Evolutionary conservation across 53 echinoderm and acorn worm species (phyloP), one percentile per base, ranked within the genome.

Genomic region (Pentamera pediparva): DNA sequence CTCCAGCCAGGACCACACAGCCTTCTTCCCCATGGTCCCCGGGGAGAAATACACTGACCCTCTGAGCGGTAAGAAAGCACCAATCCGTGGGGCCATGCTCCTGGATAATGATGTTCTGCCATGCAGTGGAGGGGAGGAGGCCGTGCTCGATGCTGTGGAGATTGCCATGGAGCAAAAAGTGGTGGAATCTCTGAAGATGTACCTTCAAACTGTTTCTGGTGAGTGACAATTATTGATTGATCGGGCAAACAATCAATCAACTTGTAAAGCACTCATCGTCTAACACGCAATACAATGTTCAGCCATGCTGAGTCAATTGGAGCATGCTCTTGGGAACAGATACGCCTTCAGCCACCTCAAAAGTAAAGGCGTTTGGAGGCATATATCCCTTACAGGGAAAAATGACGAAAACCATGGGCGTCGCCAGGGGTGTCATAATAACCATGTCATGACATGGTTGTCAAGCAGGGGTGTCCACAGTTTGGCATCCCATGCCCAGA

Each of bases 61-160:
- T 2, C 74, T 96, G 51, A 91, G 98, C 70, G 82, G 75, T 17
- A 86, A 88, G 69, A 85, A 76, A 45, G 83, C 84, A 4, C 86
- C 72, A 36, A 88, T 87, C 37, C 86, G 78, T 22, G 83, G 98
- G 9, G 91, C 83, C 36, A 75, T 86, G 63, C 85, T 96, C 39
- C 51, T 79, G 10, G 86, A 86, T 20, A 47, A 86, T 39, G 98
- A 96, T 59, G 86, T 76, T 3, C 65, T 83, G 15, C 88, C 98
- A 36, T 85, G 84, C 75, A 79, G 87, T 62, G 98, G 98, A 21
- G 83, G 98, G 28, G 88, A 91, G 45, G 86, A 96, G 79, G 61
- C 86, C 3, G 39, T 96, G 33, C 75, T 96, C 75, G 91, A 96
- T 64, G 83, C 85, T 0, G 80, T 74, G 56, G 81, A 85, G 30